Evolutionary conservation across 2,888 invertebrate species (phyloP).

Genomic region (Blera fallax): DNA sequence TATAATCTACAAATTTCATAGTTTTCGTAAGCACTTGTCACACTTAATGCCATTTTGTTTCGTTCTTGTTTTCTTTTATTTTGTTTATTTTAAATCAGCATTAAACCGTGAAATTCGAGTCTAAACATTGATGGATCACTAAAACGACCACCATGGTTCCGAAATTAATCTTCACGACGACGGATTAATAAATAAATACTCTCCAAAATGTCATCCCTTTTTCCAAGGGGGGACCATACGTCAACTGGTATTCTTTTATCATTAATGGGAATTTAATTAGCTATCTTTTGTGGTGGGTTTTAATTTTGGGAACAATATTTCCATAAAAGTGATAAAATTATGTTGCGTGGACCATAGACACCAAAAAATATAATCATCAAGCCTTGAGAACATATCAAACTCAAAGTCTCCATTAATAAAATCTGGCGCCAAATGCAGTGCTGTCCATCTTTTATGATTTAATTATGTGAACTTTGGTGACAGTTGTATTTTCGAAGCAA

Average conservation of each 20-base stretch:
- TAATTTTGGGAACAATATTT: slow-evolving; percentile 41
- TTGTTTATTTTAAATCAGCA: slow-evolving; percentile 29
- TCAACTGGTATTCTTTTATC: slow-evolving; percentile 38
- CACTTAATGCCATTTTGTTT: slow-evolving; percentile 49
- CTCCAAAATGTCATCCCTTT: slow-evolving; percentile 41
- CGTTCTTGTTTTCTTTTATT: slow-evolving; percentile 21
- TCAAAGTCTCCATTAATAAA: slow-evolving; percentile 31
- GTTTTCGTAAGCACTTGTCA: slow-evolving; percentile 55
- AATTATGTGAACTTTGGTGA: slow-evolving; percentile 60
- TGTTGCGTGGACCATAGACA: slow-evolving; percentile 13
- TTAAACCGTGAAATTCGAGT: slow-evolving; percentile 71
- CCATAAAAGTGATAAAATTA: slow-evolving; percentile 62
- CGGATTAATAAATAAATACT: slow-evolving; percentile 54
- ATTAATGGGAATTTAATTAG: slow-evolving; percentile 69
- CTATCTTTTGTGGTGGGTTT: slow-evolving; percentile 47
- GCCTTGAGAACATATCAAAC: slow-evolving; percentile 24
- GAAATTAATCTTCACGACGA: slow-evolving; percentile 41
- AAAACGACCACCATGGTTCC: slow-evolving; percentile 65
- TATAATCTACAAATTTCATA: slow-evolving; percentile 23
- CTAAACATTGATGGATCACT: slow-evolving; percentile 64
- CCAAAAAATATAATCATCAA: not conserved
- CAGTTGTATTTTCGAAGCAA: slow-evolving; percentile 32
- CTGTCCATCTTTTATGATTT: slow-evolving; percentile 46
- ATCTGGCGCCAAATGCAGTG: slow-evolving; percentile 57
- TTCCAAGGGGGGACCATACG: slow-evolving; percentile 9